These are phyloP conservation scores for Zaprionus davidi DNA, from an alignment of 1,140 invertebrate species.

Conservation along the genomic window DNA sequence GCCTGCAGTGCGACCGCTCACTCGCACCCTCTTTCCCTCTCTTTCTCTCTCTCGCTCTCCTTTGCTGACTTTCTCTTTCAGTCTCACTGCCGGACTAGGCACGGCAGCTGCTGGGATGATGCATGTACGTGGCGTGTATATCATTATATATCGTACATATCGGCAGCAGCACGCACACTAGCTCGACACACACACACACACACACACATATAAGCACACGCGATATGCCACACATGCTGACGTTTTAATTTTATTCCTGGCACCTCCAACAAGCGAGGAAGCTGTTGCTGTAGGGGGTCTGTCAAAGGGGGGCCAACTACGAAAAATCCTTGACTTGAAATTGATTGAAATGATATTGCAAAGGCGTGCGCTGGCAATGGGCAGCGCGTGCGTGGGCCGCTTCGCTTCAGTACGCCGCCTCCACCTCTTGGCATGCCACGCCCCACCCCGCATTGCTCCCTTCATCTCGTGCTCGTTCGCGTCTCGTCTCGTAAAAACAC, in stretches of 20 bases:
- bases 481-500: constrained; percentile 68
- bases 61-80: background rate
- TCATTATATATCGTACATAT: constrained; percentile 61
- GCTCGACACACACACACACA: constrained; percentile 21
- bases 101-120: constrained; percentile 59
- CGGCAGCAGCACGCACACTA: constrained; percentile 26
- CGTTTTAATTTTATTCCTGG: constrained; percentile 82
- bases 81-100: constrained; percentile 62
- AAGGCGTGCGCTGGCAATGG: constrained; percentile 64
- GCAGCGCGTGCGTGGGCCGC: constrained; percentile 43
- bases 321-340: constrained; percentile 74
- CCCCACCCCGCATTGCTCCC: background rate
- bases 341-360: constrained; percentile 82
- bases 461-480: background rate
- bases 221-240: constrained; percentile 63
- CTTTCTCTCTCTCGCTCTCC: too few relatives aligned
- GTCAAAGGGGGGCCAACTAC: constrained; percentile 1
- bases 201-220: constrained; percentile 22
- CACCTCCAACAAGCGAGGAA: background rate
- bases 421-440: background rate
- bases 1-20: constrained; percentile 2
- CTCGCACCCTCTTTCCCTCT: background rate
- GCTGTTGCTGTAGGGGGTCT: background rate
- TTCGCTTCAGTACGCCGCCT: constrained; percentile 1
- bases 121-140: constrained; percentile 81